A percentile compares a stretch with the other conserved stretches of the same genome.
These are phyloP conservation scores for Drosophila gaucha DNA, from an alignment of 2,888 invertebrate genomes.

Conservation along the genomic window DNA sequence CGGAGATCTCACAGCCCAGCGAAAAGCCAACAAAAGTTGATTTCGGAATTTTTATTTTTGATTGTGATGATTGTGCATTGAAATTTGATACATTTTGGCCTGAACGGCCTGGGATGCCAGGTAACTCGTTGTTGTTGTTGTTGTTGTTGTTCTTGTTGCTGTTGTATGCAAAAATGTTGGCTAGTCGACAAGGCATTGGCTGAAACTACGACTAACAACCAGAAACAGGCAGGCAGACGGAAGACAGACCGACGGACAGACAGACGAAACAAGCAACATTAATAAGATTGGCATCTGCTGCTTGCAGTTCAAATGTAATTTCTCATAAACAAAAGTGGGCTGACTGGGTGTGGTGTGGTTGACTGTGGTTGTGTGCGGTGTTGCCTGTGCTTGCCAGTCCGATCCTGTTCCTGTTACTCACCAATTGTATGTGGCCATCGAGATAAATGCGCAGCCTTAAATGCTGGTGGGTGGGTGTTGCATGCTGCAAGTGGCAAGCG, in stretches of 20 bases:
- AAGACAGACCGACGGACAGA: conserved; percentile 12
- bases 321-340: conserved; percentile 77
- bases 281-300: conserved; percentile 78
- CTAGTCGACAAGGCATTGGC: conserved; percentile 74
- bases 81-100: conserved; percentile 84
- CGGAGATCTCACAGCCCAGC: conserved; percentile 33
- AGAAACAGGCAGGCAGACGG: conserved; percentile 17
- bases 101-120: conserved; percentile 52
- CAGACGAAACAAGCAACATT: conserved; percentile 61
- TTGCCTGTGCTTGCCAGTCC: conserved; percentile 8
- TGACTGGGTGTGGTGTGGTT: conserved; percentile 64
- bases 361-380: neutral
- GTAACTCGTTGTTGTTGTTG: conserved; percentile 42
- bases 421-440: conserved; percentile 61
- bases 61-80: conserved; percentile 83
- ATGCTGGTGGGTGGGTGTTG: conserved; percentile 49
- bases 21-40: conserved; percentile 66
- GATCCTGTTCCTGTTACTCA: conserved; percentile 20
- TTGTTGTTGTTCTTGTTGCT: conserved; percentile 10
- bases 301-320: conserved; percentile 78
- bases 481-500: conserved; percentile 39
- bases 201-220: conserved; percentile 52
- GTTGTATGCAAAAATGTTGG: conserved; percentile 76
- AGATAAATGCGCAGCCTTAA: conserved; percentile 56
- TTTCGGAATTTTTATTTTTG: conserved; percentile 80